phyloP scores from a whole-genome alignment of 2,888 invertebrate species.

The Sipha maydis region DNA sequence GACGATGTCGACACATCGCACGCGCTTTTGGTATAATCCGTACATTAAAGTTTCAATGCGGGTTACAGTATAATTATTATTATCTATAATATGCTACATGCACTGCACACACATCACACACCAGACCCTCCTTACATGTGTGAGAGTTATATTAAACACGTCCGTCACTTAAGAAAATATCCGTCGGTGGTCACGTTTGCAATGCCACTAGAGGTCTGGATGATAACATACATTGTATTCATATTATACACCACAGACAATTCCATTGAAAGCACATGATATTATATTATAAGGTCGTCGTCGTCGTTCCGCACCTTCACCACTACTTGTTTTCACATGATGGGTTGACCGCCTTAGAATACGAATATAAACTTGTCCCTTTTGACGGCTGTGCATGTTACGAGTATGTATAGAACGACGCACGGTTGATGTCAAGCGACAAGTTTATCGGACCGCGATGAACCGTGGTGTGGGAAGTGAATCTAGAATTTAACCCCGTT shows the following conservation, averaged over 20 bases:
- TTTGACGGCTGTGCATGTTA: neutral
- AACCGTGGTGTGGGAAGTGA: neutral
- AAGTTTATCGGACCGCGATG: neutral
- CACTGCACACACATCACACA: neutral
- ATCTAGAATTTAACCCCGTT: slow-evolving; percentile 6
- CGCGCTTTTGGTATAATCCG: slow-evolving; percentile 28
- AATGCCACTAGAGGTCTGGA: neutral
- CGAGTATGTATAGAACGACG: neutral
- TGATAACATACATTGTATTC: slow-evolving; percentile 53
- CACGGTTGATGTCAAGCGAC: neutral
- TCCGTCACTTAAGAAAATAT: slow-evolving; percentile 52
- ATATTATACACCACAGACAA: slow-evolving; percentile 34
- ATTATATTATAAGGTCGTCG: slow-evolving; percentile 17
- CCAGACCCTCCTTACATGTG: slow-evolving; percentile 14
- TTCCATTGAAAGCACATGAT: slow-evolving; percentile 15
- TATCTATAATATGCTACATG: neutral
- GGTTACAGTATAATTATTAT: slow-evolving; percentile 54
- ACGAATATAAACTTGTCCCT: slow-evolving; percentile 17
- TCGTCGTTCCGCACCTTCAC: neutral
- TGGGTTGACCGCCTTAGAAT: neutral
- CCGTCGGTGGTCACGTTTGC: slow-evolving; percentile 3
- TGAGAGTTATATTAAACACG: slow-evolving; percentile 20
- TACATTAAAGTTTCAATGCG: slow-evolving; percentile 22
- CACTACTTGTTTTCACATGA: neutral
- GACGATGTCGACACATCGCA: slow-evolving; percentile 10